Base-by-base conservation (phyloP, 1,140 invertebrate genomes). In the Heliconius hewitsoni region DNA sequence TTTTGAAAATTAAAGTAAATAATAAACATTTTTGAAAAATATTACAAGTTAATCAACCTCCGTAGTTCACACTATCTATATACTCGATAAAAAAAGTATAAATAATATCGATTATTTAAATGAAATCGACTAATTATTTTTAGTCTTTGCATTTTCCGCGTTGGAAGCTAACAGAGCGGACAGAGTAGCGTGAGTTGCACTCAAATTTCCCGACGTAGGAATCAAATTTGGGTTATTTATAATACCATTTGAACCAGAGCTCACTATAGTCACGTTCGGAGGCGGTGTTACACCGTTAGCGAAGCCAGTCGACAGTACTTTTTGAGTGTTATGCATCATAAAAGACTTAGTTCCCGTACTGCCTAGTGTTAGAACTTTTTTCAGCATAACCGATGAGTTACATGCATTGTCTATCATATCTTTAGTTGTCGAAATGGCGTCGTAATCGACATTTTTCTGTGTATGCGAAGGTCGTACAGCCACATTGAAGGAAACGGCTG, bases 371-470 rank as follows among this genome's bases (percentile, higher is more conserved):
- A 95, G 82, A 0, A 95, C 94, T 83, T 95, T 94, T 81, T 95
- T 95, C 66, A 95, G 83, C 94, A 95, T 95, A 5, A 95, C 90
- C 3, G 94, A 95, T 1, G 94, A 95, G 77, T 94, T 94, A 82
- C 94, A 94, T 1, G 93, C 92, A 79, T 94, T 95, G 55, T 95
- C 94, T 8, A 95, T 95, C 91, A 95, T 93, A 76, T 95, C 94
- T 85, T 95, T 95, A 0, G 91, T 92, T 1, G 91, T 94, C 0
- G 91, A 91, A 81, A 94, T 94, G 46, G 82, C 89, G 75, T 93
- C 93, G 66, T 89, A 93, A 73, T 92, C 92, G 9, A 78, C 88
- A 78, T 83, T 90, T 79, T 93, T 94, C 6, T 90, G 87, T 1
- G 91, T 92, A 89, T 9, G 86, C 30, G 19, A 84, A 73, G 91